Percentiles rank a stretch among this genome's conserved stretches.
These are phyloP conservation scores for Geopemphigus sp. DNA, from an alignment of 1,140 invertebrate species.

Conservation along the genomic window DNA sequence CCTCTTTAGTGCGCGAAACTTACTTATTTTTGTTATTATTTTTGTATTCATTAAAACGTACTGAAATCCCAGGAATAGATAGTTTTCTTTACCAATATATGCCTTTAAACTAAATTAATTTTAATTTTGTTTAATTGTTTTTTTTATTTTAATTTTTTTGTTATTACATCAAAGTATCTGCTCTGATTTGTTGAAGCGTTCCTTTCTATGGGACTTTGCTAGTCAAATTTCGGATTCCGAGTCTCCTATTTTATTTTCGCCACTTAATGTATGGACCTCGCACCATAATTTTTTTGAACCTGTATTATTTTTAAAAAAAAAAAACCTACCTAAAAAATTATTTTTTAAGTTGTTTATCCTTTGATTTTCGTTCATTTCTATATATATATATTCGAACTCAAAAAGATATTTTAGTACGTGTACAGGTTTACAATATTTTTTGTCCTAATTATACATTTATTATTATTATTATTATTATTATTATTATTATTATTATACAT, in stretches of 20 bases:
- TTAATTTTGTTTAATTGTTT: constrained; percentile 49
- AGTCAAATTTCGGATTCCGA: constrained; percentile 50
- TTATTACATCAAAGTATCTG: constrained; percentile 49
- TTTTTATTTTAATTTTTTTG: constrained; percentile 47
- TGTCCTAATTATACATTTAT: constrained; percentile 50
- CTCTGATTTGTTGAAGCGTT: constrained; percentile 49
- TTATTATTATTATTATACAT: constrained; percentile 19
- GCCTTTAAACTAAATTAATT: constrained; percentile 48
- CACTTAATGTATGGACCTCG: constrained; percentile 45
- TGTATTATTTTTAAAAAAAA: constrained; percentile 47
- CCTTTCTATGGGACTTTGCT: constrained; percentile 44
- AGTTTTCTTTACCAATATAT: constrained; percentile 46
- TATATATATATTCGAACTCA: constrained; percentile 35
- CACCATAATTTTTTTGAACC: constrained; percentile 45
- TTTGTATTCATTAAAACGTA: constrained; percentile 48
- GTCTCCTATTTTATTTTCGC: constrained; percentile 48
- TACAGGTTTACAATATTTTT: constrained; percentile 49
- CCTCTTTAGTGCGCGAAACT: constrained; percentile 47
- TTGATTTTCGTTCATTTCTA: constrained; percentile 45
- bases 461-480: not conserved
- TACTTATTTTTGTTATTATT: constrained; percentile 50
- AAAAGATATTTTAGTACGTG: constrained; percentile 46
- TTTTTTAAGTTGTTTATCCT: constrained; percentile 47
- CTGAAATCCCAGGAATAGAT: constrained; percentile 45
- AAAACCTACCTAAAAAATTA: constrained; percentile 36